These are phyloP conservation scores for Otocyon megalotis DNA, from an alignment of 2,113 vertebrate species.

Conservation along the genomic window DNA sequence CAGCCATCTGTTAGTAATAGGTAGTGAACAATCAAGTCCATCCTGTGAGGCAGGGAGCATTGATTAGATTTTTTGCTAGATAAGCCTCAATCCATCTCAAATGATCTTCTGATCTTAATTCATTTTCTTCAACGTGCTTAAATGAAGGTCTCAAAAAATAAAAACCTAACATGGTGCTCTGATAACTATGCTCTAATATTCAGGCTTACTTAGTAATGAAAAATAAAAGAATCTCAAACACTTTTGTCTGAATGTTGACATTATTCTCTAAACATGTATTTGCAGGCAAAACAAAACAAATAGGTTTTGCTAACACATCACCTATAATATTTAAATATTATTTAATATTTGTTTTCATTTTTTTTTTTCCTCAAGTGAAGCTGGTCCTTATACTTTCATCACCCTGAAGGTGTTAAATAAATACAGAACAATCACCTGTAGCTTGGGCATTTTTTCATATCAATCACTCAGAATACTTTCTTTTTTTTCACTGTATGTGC, in stretches of 20 bases:
- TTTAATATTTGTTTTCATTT: neutral
- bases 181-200: neutral
- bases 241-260: neutral
- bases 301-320: neutral
- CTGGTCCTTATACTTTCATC: neutral
- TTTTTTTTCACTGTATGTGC: neutral
- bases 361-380: neutral
- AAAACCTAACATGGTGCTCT: neutral
- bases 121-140: neutral
- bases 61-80: conserved; percentile 53
- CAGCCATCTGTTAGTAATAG: neutral
- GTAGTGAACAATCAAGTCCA: conserved; percentile 41
- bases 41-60: neutral
- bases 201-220: neutral
- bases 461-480: neutral
- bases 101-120: conserved; percentile 53
- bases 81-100: neutral
- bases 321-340: neutral
- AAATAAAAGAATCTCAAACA: neutral
- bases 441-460: neutral
- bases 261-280: neutral
- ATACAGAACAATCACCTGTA: neutral
- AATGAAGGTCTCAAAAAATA: conserved; percentile 38
- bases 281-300: neutral
- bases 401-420: neutral